phyloP scores from a whole-genome alignment of 1,140 invertebrate genomes.

The Apis dorsata region DNA sequence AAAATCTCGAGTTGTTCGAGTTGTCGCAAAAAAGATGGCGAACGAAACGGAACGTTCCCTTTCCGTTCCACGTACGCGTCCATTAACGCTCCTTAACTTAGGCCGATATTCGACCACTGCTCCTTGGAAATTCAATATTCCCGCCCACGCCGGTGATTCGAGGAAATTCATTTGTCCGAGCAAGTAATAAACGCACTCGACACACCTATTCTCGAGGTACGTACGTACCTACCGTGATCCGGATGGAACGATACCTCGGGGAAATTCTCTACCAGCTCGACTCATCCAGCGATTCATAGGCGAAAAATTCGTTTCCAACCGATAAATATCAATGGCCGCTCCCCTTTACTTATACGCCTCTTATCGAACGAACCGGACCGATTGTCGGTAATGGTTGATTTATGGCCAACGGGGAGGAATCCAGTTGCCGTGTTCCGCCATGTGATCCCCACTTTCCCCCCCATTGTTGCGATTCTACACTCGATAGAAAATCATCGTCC shows the following conservation, averaged over 20 bases:
- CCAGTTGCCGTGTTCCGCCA: neutral
- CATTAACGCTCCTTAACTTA: neutral
- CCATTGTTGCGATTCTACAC: neutral
- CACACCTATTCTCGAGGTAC: no score
- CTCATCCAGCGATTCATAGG: neutral
- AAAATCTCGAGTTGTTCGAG: no score
- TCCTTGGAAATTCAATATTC: neutral
- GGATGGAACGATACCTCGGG: neutral
- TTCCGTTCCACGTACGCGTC: no score
- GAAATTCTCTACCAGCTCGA: neutral
- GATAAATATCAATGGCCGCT: slow-evolving; percentile 35
- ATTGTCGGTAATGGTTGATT: slow-evolving; percentile 52
- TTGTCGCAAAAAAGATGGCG: no score
- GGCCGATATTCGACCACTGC: neutral
- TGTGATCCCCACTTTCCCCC: neutral
- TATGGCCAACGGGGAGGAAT: slow-evolving; percentile 1
- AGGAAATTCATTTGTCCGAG: neutral
- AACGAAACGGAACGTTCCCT: neutral
- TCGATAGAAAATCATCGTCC: neutral
- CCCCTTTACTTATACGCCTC: neutral
- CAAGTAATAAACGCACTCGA: neutral
- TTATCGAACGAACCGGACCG: slow-evolving; percentile 1
- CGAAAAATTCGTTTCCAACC: neutral
- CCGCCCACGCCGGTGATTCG: neutral
- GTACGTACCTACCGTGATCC: neutral